Base-by-base conservation (phyloP, 2,888 invertebrate species). In the Nudaria mundana region DNA sequence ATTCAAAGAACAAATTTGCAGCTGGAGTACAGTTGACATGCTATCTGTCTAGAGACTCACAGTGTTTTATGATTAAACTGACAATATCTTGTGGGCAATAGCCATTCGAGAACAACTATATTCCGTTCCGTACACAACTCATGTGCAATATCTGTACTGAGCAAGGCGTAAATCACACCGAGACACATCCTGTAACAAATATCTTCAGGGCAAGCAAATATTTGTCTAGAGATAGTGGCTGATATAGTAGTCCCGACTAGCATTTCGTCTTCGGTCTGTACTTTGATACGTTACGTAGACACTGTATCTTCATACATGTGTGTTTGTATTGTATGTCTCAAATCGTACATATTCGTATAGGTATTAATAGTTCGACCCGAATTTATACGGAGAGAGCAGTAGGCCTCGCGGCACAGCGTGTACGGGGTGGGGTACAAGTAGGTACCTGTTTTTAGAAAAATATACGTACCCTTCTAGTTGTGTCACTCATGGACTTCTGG, bases 91-190 rank as follows among this genome's bases (percentile, higher is more conserved):
- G 14, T 28, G n/a, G 14, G 14, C 13, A 8, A 14, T 28, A 14
- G 8, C 14, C 28, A 14, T 28, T n/a, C 14, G 5, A 28, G 28
- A 28, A 15, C 28, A 13, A 28, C 28, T 14, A 28, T 13, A 8
- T 28, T n/a, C 13, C 28, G 13, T 28, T 14, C 28, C 14, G 32
- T 15, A 32, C 32, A 32, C 24, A 33, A 25, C 25, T 33, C 24
- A 33, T 7, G 16, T 33, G 16, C 20, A 22, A 28, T 32, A 28
- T n/a, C 38, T 26, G 31, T n/a, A 5, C 24, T 15, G 6, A 18
- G 22, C 23, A 33, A 30, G 10, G 10, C 16, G 28, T 39, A 33
- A 22, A 38, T 38, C 38, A 38, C 28, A 28, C 20, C 22, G 14
- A 3, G 31, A 39, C 26, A 38, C 16, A 12, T 10, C 6, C 24